These are phyloP conservation scores for Cryptomyrus ogoouensis DNA, from an alignment of 2,113 vertebrate species.

Conservation along the genomic window DNA sequence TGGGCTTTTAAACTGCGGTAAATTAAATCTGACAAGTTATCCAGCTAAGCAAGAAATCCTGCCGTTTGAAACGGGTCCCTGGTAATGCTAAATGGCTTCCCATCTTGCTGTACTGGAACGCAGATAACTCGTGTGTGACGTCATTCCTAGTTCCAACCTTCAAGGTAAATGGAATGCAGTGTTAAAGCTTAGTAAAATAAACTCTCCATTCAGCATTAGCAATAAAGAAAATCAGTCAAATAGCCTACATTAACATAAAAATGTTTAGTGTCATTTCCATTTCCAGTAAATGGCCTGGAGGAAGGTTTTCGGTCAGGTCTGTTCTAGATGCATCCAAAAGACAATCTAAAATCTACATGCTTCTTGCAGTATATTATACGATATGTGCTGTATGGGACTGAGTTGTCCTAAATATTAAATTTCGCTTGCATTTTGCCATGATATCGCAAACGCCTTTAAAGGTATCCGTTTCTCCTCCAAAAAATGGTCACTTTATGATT, in stretches of 20 bases:
- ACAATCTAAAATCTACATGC: neutral
- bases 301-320: neutral
- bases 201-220: neutral
- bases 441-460: neutral
- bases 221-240: neutral
- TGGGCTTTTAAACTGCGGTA: neutral
- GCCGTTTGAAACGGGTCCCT: neutral
- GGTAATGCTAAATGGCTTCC: neutral
- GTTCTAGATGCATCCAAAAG: neutral
- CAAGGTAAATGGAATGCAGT: neutral
- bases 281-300: neutral
- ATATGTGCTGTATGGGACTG: neutral
- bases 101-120: neutral
- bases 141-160: neutral
- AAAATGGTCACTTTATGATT: neutral
- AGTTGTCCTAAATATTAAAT: neutral
- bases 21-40: neutral
- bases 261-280: neutral
- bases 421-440: neutral
- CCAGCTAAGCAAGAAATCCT: neutral
- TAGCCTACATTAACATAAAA: neutral
- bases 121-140: neutral
- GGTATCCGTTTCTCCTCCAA: neutral
- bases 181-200: neutral
- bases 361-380: neutral